Evolutionary conservation across 2,888 invertebrate genomes (phyloP), one percentile per base, ranked within the genome.

Genomic region (Pherbina coryleti): DNA sequence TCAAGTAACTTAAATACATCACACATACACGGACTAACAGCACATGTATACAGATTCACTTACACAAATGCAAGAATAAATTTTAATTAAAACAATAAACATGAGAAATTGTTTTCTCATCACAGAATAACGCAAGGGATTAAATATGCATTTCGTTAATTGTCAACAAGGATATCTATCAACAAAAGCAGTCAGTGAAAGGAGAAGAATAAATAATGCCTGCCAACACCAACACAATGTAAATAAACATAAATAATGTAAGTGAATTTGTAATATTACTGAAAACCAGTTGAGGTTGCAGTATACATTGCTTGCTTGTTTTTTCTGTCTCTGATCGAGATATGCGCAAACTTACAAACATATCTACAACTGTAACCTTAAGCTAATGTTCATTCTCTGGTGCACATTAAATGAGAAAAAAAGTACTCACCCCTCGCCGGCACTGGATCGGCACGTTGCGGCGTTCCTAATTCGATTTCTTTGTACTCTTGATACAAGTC

Each of bases 381-480:
- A 44, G 44, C 11, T 44, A 44, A 44, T 44, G 44, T 37, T 7
- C 37, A 44, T 7, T 44, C 11, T 44, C 14, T 11, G 14, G 44
- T 3, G 44, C 11, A 44, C 11, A 44, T 44, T 44, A 11, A 44
- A 44, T 11, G 11, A n/a, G n/a, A n/a, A 44, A 11, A 44, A 3
- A 44, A 44, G 14, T 75, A 85, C 86, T 91, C 89, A 95, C 95
- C 95, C 92, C 95, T 92, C 86, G 95, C 95, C 34, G 95, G 95
- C 84, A 94, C 92, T 11, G 95, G 95, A 90, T 95, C 95, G 82
- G 81, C 87, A 44, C 93, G 91, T 73, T 93, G 93, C 79, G 93
- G 93, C 75, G 93, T 92, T 80, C 93, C 93, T 86, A 95, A 92
- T 87, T 94, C 93, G 83, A 93, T 90, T 85, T 93, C 94, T 77